Percentiles rank a stretch among this genome's conserved stretches.
phyloP scores from a whole-genome alignment of 2,113 vertebrate genomes.

The Eubucco bourcierii region DNA sequence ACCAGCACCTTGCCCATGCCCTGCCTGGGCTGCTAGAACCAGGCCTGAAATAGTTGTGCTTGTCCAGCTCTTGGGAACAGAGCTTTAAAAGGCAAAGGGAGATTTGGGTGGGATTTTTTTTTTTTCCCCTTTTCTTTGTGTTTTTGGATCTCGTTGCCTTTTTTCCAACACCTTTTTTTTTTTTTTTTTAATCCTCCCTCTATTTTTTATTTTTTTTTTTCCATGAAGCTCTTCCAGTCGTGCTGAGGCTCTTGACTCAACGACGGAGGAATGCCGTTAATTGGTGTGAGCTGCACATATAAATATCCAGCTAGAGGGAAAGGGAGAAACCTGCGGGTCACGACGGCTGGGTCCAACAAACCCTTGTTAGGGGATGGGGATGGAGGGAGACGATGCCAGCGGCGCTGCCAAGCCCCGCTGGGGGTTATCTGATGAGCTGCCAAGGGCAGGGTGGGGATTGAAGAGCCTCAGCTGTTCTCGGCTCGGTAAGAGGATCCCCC shows the following conservation, averaged over 20 bases:
- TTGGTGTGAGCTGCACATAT: not conserved
- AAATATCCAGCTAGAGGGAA: conserved; percentile 34
- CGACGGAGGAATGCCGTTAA: conserved; percentile 67
- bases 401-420: not conserved
- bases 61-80: not conserved
- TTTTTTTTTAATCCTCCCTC: too few species aligned
- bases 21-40: not conserved
- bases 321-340: not conserved
- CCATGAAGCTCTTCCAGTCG: conserved; percentile 19
- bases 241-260: conserved; percentile 63
- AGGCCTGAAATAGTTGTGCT: not conserved
- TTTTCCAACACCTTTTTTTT: not conserved
- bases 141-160: not conserved
- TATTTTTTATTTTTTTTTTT: not conserved
- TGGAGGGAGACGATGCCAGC: not conserved
- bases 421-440: conserved; percentile 47
- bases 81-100: conserved; percentile 53
- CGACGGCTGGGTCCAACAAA: not conserved
- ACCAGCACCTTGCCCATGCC: not conserved
- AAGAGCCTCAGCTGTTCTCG: conserved; percentile 46
- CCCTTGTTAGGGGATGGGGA: conserved; percentile 70
- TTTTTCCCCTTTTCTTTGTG: not conserved
- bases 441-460: conserved; percentile 64
- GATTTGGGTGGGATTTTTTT: not conserved
- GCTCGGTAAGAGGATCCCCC: conserved; percentile 29